Conservation (phyloP, 2,113 vertebrate species). For the Esox niger region DNA sequence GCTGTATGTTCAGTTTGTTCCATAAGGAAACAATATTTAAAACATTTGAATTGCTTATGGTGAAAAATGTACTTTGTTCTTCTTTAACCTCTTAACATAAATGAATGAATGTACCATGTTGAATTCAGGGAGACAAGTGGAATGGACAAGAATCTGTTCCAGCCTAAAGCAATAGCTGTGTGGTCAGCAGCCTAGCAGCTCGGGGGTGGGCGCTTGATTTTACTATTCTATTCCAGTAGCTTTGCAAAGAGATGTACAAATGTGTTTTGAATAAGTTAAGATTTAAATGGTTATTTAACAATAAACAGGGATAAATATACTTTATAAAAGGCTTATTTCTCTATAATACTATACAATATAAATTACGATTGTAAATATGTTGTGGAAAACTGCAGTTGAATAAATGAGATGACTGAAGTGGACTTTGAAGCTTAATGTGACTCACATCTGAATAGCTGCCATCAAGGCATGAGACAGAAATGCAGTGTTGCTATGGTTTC, state of each 20-base stretch:
- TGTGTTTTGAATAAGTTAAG: slow-evolving; percentile 18
- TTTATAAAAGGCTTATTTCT: slow-evolving; percentile 9
- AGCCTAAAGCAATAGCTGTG: slow-evolving; percentile 33
- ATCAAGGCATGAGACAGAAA: not conserved
- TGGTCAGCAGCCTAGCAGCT: slow-evolving; percentile 7
- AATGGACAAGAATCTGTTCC: not conserved
- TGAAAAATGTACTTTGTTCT: slow-evolving; percentile 11
- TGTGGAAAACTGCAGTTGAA: slow-evolving; percentile 12
- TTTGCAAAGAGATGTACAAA: slow-evolving; percentile 32
- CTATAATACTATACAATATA: slow-evolving; percentile 4
- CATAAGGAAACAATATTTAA: slow-evolving; percentile 5
- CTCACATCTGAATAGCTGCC: not conserved
- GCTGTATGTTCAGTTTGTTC: not conserved
- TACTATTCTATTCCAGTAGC: slow-evolving; percentile 29
- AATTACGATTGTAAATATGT: slow-evolving; percentile 20
- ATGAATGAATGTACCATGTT: slow-evolving; percentile 54
- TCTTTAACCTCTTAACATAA: slow-evolving; percentile 33
- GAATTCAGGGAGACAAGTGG: slow-evolving; percentile 24
- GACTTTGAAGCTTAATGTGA: too few relatives aligned
- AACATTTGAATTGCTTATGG: slow-evolving; percentile 2
- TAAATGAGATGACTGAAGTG: slow-evolving; percentile 3
- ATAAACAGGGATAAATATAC: slow-evolving; percentile 35
- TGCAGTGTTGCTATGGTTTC: too few relatives aligned
- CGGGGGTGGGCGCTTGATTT: not conserved
- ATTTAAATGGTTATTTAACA: slow-evolving; percentile 42